Conservation (phyloP, 2,888 invertebrate genomes). For the Stegana nigrithorax region DNA sequence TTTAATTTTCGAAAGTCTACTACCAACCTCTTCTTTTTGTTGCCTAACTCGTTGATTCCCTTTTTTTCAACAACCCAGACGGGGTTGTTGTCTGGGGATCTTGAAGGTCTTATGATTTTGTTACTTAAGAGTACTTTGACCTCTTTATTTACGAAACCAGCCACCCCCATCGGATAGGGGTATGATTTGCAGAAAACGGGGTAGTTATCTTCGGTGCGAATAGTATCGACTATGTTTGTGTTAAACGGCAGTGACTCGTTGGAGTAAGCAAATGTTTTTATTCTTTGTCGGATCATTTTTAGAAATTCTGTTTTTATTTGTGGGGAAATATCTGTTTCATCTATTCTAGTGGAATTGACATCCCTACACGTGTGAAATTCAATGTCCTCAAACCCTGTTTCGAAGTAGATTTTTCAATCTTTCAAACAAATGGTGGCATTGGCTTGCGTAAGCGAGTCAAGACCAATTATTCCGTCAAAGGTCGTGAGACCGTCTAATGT, state of each 20-base stretch:
- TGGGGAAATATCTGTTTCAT: neutral
- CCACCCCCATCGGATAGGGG: too few relatives aligned
- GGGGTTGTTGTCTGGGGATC: too few relatives aligned
- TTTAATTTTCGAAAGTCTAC: too few relatives aligned
- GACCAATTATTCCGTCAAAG: slow-evolving; percentile 30
- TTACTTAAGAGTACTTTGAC: slow-evolving; percentile 8
- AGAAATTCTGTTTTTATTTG: neutral
- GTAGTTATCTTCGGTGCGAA: slow-evolving; percentile 27
- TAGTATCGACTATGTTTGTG: too few relatives aligned
- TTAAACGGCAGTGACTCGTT: slow-evolving; percentile 25
- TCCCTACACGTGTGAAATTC: slow-evolving; percentile 16
- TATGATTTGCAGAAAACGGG: slow-evolving; percentile 30
- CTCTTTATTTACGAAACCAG: slow-evolving; percentile 27
- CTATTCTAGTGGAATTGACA: neutral
- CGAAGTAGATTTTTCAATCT: slow-evolving; percentile 19
- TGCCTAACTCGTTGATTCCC: slow-evolving; percentile 18
- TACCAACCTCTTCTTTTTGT: slow-evolving; percentile 24
- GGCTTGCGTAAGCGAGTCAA: slow-evolving; percentile 28
- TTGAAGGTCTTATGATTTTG: too few relatives aligned
- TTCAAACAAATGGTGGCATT: slow-evolving; percentile 21
- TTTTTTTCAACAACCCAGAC: too few relatives aligned
- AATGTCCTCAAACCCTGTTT: slow-evolving; percentile 16
- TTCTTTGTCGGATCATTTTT: neutral
- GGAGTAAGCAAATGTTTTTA: slow-evolving; percentile 22
- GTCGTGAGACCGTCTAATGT: slow-evolving; percentile 12